Conservation (phyloP, 2,797 vertebrate species). For the Lacerta agilis region DNA sequence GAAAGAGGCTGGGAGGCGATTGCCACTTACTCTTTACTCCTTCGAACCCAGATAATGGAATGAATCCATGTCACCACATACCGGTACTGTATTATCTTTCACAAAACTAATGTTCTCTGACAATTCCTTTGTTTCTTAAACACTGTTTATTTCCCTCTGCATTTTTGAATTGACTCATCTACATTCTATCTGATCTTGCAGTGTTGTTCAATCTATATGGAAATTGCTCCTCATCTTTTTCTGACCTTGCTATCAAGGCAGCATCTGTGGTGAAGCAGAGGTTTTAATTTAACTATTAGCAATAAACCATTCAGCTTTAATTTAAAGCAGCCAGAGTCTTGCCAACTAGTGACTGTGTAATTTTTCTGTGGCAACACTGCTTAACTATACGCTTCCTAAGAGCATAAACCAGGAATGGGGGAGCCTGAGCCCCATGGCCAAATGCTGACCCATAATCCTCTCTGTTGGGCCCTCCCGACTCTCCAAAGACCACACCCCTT, state of each 20-base stretch:
- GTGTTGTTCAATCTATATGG: slow-evolving; percentile 22
- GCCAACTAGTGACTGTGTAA: not conserved
- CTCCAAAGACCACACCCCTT: no score
- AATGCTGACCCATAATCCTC: no score
- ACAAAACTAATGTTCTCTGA: not conserved
- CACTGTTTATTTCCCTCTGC: not conserved
- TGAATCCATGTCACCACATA: not conserved
- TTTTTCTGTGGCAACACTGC: not conserved
- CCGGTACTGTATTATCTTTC: not conserved
- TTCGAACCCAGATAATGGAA: not conserved
- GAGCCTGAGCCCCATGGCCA: no score
- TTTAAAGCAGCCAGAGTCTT: not conserved
- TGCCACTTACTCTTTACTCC: not conserved
- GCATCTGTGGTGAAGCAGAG: not conserved
- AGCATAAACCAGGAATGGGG: not conserved
- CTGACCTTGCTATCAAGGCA: not conserved
- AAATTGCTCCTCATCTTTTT: slow-evolving; percentile 5
- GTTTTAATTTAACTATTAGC: slow-evolving; percentile 4
- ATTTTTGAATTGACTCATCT: not conserved
- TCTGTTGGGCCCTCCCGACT: no score
- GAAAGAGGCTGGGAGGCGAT: not conserved
- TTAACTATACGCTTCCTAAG: not conserved
- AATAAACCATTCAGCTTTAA: not conserved
- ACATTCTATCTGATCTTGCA: not conserved
- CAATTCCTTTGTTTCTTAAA: not conserved